Base-by-base conservation (phyloP, 2,797 vertebrate species). In the Parauchenoglanis ngamensis region DNA sequence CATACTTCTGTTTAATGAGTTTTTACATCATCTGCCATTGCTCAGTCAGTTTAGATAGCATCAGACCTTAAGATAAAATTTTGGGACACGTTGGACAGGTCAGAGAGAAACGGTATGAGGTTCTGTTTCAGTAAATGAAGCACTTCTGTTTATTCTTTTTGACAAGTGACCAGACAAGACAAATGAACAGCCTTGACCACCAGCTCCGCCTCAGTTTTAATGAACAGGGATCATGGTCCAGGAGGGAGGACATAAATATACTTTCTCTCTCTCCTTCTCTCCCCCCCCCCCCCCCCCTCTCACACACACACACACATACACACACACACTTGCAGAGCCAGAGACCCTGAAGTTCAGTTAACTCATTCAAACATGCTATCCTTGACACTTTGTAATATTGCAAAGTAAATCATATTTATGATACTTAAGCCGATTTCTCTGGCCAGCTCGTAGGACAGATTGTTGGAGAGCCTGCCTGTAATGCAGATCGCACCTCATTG, bases 401-500 rank as follows among this genome's bases (percentile, higher is more conserved):
- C 44, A 77, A 78, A 85, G 72, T 85, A 85, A 77, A 85, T 85
- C 84, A 85, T 76, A 85, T 77, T 85, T 85, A 85, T 90, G 93
- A 95, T 89, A 93, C 94, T 92, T 89, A 90, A 93, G 80, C 90
- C 91, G 91, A 93, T 90, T 92, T 93, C 90, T 92, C 87, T 90
- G 89, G 91, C 90, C 89, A 83, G 79, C 90, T 88, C 87, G 91
- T 90, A 94, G 91, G 92, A 92, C 90, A 73, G 89, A 88, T 90
- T 91, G 89, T 93, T 93, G 93, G 94, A 93, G 95, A 94, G 92
- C 88, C 95, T 94, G 94, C 91, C 90, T 90, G 90, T 95, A 94
- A 93, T 92, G 92, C 93, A 93, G 93, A 90, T 90, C 65, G 88
- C 94, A 93, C 93, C 92, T 94, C 92, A 91, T 93, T 94, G 85